Percentiles rank a stretch among this genome's conserved stretches.
Evolutionary conservation across 2,888 invertebrate genomes (phyloP).

Genomic region (Vannuccia rotundouncinata): DNA sequence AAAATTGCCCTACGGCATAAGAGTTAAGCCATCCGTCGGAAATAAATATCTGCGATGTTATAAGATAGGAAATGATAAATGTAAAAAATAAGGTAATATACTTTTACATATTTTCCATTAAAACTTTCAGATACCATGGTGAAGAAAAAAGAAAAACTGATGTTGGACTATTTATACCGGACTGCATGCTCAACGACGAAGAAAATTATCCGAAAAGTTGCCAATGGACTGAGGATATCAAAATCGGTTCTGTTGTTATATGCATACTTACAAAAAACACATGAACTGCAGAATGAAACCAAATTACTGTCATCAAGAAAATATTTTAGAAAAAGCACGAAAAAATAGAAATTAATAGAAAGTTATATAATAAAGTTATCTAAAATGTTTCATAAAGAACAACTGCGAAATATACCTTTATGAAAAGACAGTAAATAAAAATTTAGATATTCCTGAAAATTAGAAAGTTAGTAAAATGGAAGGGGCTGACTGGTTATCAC

Average conservation of each 20-base stretch:
- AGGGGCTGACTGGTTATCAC: neutral
- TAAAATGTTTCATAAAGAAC: neutral
- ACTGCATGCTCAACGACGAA: neutral
- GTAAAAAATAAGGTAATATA: no score
- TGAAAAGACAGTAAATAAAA: neutral
- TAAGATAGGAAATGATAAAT: no score
- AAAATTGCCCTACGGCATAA: no score
- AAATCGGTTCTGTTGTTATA: neutral
- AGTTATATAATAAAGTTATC: neutral
- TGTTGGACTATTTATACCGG: neutral
- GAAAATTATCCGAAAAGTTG: neutral
- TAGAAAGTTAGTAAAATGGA: neutral
- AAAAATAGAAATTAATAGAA: neutral
- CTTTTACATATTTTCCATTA: no score
- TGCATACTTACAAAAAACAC: neutral
- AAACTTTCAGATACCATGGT: no score
- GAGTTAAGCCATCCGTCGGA: no score
- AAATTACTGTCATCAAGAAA: neutral
- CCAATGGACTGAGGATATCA: neutral
- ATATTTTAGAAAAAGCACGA: neutral
- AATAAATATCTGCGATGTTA: no score
- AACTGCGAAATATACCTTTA: neutral
- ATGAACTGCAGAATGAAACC: neutral
- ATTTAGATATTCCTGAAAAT: neutral
- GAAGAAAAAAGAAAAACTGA: neutral